These are phyloP conservation scores for Drosophila aff. DNA, from an alignment of 1,140 invertebrate genomes.

Conservation along the genomic window DNA sequence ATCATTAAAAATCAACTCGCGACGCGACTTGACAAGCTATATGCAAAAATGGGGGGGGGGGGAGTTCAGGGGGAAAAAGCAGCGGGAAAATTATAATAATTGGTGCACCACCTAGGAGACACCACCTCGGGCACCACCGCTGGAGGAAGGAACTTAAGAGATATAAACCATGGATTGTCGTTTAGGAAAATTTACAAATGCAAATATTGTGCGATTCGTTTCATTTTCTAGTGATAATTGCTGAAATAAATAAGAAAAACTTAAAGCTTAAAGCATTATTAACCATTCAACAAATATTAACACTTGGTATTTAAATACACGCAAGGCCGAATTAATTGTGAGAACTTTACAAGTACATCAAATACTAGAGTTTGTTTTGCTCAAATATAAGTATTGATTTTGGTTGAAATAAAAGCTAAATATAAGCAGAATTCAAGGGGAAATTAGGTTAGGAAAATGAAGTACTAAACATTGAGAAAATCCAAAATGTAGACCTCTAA, in stretches of 20 bases:
- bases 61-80: slow-evolving; percentile 3
- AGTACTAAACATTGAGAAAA: background rate
- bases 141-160: background rate
- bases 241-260: background rate
- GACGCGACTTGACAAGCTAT: slow-evolving; percentile 35
- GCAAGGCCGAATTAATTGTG: slow-evolving; percentile 9
- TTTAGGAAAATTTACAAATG: background rate
- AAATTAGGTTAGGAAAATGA: background rate
- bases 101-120: slow-evolving; percentile 30
- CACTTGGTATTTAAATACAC: slow-evolving; percentile 6
- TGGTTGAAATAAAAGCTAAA: background rate
- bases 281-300: slow-evolving; percentile 1
- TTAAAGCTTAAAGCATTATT: background rate
- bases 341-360: background rate
- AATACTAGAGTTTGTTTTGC: background rate
- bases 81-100: slow-evolving; percentile 43
- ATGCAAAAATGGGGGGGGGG: slow-evolving; percentile 17
- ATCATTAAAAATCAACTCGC: slow-evolving; percentile 73
- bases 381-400: no score
- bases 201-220: background rate
- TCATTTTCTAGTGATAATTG: background rate
- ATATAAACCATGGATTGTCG: background rate
- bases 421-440: background rate
- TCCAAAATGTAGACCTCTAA: background rate
- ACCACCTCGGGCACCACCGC: background rate